Base-by-base conservation (phyloP, 2,797 vertebrate genomes). In the Gymnothorax reevesii region DNA sequence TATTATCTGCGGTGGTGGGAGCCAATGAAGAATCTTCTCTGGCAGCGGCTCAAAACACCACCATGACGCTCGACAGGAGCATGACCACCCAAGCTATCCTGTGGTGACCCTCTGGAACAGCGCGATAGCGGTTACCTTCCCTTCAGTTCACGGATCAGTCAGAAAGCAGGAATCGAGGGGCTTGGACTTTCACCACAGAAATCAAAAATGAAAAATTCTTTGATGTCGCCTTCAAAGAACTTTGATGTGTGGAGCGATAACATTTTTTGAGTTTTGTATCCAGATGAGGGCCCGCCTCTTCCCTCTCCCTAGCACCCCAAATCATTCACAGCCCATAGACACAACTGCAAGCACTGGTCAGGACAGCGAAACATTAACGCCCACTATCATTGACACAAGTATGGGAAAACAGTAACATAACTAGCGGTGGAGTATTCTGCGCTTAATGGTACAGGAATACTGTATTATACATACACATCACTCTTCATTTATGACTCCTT, bases 11-110 rank as follows among this genome's bases (percentile, higher is more conserved):
- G 33, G 33, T 42, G 33, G 33, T 42, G 33, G 2, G 33, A 42
- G 33, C 33, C 33, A 42, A 42, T 2, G 33, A 42, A 2, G 2
- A 42, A 42, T 42, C 33, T 42, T 42, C 33, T 42, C 33, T 42
- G 33, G 33, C 33, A 42, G 33, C 33, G 33, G 33, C 33, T 42
- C 33, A 42, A 25, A 59, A 83, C 15, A 59, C 54, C 55, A 27
- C 22, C 8, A 59, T 25, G 4, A 83, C 25, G 54, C 54, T 27
- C 33, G 9, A 57, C 10, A 12, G 59, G 80, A 83, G 87, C 92
- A 86, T 92, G 86, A 92, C 91, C 86, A 92, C 91, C 94, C 93
- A 94, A 95, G 94, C 77, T 93, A 93, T 88, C 87, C 89, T 89
- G 83, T 93, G 92, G 94, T 93, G 90, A 92, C 86, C 90, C 89